Evolutionary conservation across 2,888 invertebrate genomes (phyloP).

Genomic region (Tenodera sinensis): DNA sequence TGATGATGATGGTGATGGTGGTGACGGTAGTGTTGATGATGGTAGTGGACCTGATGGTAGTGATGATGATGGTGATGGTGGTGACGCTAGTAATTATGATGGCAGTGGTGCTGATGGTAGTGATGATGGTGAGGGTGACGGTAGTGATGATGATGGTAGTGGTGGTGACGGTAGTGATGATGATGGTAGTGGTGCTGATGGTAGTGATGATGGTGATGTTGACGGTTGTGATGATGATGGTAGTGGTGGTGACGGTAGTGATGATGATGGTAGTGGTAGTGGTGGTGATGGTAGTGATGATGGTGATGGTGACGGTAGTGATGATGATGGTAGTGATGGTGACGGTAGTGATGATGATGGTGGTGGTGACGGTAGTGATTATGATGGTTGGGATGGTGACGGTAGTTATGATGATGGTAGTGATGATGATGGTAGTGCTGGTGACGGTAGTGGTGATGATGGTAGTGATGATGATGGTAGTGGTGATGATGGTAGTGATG

Average conservation of each 20-base stretch:
- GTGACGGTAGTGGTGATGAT: background rate
- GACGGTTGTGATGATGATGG: too few relatives aligned
- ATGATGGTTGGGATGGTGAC: too few relatives aligned
- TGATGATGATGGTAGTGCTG: background rate
- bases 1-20: background rate
- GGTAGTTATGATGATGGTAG: too few relatives aligned
- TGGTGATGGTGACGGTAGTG: background rate
- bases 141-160: background rate
- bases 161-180: background rate
- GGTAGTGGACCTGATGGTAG: too few relatives aligned
- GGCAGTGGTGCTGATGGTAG: too few relatives aligned
- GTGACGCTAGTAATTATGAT: background rate
- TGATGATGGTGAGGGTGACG: too few relatives aligned
- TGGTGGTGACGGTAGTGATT: background rate
- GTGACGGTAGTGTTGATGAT: background rate
- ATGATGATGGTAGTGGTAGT: background rate
- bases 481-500: background rate
- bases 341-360: background rate
- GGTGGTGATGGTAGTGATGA: background rate
- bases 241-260: background rate
- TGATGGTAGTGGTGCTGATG: too few relatives aligned
- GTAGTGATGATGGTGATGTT: too few relatives aligned
- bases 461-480: background rate
- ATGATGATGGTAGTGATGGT: background rate
- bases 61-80: background rate